These are phyloP conservation scores for Chiroxiphia lanceolata DNA, from an alignment of 2,797 vertebrate genomes.

Conservation along the genomic window DNA sequence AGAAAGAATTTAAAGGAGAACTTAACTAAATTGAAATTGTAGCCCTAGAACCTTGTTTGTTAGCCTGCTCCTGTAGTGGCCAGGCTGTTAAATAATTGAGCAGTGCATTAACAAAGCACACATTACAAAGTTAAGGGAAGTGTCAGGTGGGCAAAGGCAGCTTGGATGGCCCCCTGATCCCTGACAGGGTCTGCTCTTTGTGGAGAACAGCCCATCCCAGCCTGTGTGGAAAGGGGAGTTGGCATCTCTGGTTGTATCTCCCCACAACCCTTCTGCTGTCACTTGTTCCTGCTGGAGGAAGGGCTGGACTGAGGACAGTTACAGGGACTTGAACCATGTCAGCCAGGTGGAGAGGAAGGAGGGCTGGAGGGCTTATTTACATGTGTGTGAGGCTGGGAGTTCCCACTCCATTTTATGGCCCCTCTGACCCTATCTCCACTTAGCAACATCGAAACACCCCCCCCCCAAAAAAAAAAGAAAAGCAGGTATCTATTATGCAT, in stretches of 20 bases:
- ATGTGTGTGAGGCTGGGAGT: neutral
- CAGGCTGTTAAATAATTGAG: neutral
- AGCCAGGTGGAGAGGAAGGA: neutral
- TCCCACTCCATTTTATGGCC: neutral
- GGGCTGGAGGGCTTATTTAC: neutral
- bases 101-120: neutral
- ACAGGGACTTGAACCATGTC: neutral
- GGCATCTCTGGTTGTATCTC: neutral
- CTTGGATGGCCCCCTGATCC: neutral
- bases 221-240: fast-evolving
- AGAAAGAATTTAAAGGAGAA: conserved; percentile 1
- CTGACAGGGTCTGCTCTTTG: neutral
- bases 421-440: conserved; percentile 6
- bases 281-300: neutral
- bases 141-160: neutral
- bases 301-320: neutral
- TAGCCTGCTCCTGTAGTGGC: neutral
- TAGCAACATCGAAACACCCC: neutral
- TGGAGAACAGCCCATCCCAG: neutral
- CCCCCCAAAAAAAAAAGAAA: neutral
- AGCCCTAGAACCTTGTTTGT: neutral
- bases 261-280: neutral
- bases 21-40: neutral
- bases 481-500: conserved; percentile 38
- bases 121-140: neutral